Conservation (phyloP, 2,113 vertebrate species). For the Petromus typicus region DNA sequence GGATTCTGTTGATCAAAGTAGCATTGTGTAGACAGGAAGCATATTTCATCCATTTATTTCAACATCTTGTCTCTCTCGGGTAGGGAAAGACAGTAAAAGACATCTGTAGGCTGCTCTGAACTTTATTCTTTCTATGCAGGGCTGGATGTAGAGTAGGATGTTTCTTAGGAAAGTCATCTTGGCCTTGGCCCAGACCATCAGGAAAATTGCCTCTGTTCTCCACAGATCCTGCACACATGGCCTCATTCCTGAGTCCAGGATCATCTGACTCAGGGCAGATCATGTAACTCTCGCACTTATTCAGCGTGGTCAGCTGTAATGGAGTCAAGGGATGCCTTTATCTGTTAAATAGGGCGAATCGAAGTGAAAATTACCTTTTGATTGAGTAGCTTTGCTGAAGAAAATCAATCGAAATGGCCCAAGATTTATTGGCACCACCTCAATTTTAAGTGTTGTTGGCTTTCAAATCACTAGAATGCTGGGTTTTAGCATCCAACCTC, state of each 20-base stretch:
- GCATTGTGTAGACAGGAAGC: slow-evolving; percentile 52
- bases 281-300: not conserved
- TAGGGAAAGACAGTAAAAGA: slow-evolving; percentile 65
- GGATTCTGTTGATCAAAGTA: slow-evolving; percentile 70
- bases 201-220: slow-evolving; percentile 16
- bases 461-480: slow-evolving; percentile 56
- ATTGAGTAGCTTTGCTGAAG: slow-evolving; percentile 60
- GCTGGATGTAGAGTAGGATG: slow-evolving; percentile 24
- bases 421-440: not conserved
- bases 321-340: slow-evolving; percentile 40
- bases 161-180: slow-evolving; percentile 72
- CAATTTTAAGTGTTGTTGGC: slow-evolving; percentile 19
- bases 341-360: slow-evolving; percentile 56
- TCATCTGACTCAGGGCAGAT: not conserved
- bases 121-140: slow-evolving; percentile 60
- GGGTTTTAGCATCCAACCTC: slow-evolving; percentile 12
- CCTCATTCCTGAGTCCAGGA: not conserved
- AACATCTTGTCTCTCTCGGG: slow-evolving; percentile 73
- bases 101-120: slow-evolving; percentile 50
- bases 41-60: slow-evolving; percentile 75
- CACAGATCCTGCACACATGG: not conserved
- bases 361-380: slow-evolving; percentile 75
- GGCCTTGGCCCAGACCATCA: slow-evolving; percentile 54
- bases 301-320: slow-evolving; percentile 15
- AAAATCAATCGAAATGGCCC: slow-evolving; percentile 61